Conservation (phyloP, 2,888 invertebrate genomes). For the Hoplodrina blanda region DNA sequence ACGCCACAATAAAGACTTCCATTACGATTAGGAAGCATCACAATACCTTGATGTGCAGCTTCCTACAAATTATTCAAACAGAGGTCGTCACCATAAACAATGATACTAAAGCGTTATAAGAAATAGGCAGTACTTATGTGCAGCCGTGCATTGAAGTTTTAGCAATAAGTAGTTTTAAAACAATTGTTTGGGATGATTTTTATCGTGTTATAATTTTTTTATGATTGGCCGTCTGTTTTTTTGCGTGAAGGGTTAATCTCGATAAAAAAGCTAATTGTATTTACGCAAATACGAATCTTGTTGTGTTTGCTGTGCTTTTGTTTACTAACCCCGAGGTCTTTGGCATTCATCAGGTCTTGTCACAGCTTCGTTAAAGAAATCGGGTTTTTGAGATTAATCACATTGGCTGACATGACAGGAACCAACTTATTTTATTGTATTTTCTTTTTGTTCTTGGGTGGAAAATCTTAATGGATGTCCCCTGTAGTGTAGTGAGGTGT, state of each 20-base stretch:
- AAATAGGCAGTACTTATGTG: constrained; percentile 30
- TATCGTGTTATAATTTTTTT: constrained; percentile 24
- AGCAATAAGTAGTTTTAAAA: constrained; percentile 34
- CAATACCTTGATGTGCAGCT: constrained; percentile 47
- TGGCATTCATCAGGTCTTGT: too few species aligned
- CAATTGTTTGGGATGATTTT: constrained; percentile 39
- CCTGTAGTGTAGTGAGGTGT: too few species aligned
- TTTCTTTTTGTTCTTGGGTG: too few species aligned
- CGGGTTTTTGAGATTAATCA: too few species aligned
- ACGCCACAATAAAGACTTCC: constrained; percentile 17
- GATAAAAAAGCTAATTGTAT: neutral
- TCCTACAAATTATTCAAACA: constrained; percentile 47
- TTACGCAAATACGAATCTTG: neutral
- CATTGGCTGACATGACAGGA: too few species aligned
- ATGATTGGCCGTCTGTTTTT: constrained; percentile 11
- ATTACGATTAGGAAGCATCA: constrained; percentile 47
- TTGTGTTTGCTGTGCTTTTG: neutral
- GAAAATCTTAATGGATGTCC: too few species aligned
- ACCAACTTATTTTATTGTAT: too few species aligned
- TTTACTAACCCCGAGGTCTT: too few species aligned
- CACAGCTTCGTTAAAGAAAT: too few species aligned
- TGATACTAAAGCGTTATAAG: constrained; percentile 33
- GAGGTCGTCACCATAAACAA: constrained; percentile 55
- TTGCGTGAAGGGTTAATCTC: neutral
- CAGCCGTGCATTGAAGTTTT: constrained; percentile 54